A percentile compares a stretch with the other conserved stretches of the same genome.
These are phyloP conservation scores for Emydocephalus ijimae DNA, from an alignment of 2,113 vertebrate species.

Conservation along the genomic window DNA sequence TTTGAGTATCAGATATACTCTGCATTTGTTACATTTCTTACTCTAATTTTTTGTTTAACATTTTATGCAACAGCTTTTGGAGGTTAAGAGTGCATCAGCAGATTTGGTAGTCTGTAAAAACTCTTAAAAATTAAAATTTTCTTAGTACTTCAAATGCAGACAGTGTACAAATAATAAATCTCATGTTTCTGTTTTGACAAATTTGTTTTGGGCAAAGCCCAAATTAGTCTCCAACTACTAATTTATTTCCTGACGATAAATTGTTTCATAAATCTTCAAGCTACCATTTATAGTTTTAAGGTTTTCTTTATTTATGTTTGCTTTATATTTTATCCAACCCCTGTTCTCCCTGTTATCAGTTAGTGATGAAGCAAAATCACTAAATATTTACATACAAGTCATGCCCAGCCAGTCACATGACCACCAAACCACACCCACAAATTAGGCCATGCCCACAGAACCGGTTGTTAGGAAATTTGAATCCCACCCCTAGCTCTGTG, in stretches of 20 bases:
- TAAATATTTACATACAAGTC: too few species aligned
- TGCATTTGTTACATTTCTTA: not conserved
- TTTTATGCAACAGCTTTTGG: not conserved
- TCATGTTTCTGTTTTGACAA: not conserved
- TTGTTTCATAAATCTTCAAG: not conserved
- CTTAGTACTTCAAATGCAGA: not conserved
- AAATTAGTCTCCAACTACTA: not conserved
- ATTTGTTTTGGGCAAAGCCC: not conserved
- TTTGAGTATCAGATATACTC: not conserved
- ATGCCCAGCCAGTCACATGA: too few species aligned
- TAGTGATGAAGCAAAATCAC: constrained; percentile 30
- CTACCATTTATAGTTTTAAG: not conserved
- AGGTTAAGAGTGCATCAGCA: not conserved
- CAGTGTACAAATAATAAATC: not conserved
- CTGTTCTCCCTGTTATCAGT: not conserved
- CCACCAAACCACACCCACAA: too few species aligned
- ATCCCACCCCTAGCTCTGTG: too few species aligned
- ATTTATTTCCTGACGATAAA: not conserved
- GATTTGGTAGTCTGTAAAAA: not conserved
- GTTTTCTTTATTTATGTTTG: not conserved
- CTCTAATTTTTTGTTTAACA: constrained; percentile 5
- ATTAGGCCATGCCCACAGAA: too few species aligned
- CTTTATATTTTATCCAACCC: not conserved
- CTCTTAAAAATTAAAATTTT: constrained; percentile 5
- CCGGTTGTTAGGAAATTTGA: too few species aligned